Evolutionary conservation across 2,113 vertebrate species (phyloP).

Genomic region (Ageneiosus marmoratus): DNA sequence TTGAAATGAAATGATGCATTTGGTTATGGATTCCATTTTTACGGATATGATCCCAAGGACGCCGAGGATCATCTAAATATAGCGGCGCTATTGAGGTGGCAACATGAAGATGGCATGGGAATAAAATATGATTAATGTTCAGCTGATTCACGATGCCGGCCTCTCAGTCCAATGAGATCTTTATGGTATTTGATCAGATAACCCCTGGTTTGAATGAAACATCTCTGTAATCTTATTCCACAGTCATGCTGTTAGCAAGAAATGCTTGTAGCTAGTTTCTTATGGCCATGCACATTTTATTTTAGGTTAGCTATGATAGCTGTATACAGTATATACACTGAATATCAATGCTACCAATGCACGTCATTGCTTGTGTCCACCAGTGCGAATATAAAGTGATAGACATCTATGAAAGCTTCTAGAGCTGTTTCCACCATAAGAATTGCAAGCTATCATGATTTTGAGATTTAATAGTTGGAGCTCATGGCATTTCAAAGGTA

Average conservation of each 20-base stretch:
- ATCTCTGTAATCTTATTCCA: background rate
- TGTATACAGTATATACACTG: background rate
- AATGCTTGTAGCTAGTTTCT: background rate
- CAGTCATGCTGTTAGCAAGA: background rate
- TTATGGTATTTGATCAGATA: background rate
- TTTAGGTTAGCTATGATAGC: background rate
- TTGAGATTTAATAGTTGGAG: too few relatives aligned
- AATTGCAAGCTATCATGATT: too few relatives aligned
- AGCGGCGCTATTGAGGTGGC: conserved; percentile 52
- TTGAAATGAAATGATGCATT: conserved; percentile 73
- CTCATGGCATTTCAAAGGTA: too few relatives aligned
- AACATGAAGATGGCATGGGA: conserved; percentile 41
- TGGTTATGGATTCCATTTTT: conserved; percentile 65
- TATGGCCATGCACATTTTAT: too few relatives aligned
- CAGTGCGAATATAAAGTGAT: too few relatives aligned
- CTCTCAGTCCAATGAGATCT: conserved; percentile 10
- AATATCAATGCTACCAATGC: too few relatives aligned
- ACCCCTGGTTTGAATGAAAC: background rate
- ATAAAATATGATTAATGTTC: conserved; percentile 39
- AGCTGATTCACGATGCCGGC: background rate
- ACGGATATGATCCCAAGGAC: conserved; percentile 67
- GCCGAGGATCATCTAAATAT: conserved; percentile 65
- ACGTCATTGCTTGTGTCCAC: too few relatives aligned
- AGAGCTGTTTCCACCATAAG: too few relatives aligned
- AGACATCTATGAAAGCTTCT: too few relatives aligned